Percentiles rank a stretch among this genome's conserved stretches.
Evolutionary conservation across 2,888 invertebrate species (phyloP).

Genomic region (Opisthograptis luteolata): DNA sequence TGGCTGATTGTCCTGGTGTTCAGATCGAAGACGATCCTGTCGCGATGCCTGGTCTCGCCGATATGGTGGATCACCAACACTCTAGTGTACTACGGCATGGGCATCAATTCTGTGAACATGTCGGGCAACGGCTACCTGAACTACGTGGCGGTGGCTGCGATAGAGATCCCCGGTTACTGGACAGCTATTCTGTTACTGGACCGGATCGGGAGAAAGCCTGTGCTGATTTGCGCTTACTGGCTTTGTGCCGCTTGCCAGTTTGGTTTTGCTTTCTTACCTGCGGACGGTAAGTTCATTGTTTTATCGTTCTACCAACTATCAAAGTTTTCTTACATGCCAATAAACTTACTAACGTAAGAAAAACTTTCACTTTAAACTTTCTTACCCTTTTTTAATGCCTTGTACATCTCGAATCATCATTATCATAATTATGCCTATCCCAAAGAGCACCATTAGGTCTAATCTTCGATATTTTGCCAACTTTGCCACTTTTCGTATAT

Average conservation of each 20-base stretch:
- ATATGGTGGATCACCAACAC: constrained; percentile 89
- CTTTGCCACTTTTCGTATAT: no score
- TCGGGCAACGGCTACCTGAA: constrained; percentile 88
- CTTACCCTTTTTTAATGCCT: no score
- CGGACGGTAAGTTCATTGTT: constrained; percentile 62
- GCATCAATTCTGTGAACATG: constrained; percentile 87
- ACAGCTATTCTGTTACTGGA: constrained; percentile 86
- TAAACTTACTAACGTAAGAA: no score
- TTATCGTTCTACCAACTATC: neutral
- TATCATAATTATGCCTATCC: no score
- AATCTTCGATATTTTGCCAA: no score
- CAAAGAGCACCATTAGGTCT: no score
- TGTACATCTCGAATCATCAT: no score
- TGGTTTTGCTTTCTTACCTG: constrained; percentile 84
- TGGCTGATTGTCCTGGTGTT: constrained; percentile 64
- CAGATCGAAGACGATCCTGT: constrained; percentile 57
- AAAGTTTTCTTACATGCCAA: no score
- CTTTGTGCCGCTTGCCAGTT: constrained; percentile 86
- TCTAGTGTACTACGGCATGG: constrained; percentile 89
- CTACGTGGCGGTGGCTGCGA: constrained; percentile 86
- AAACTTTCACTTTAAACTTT: no score
- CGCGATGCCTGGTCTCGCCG: constrained; percentile 68
- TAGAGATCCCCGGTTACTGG: constrained; percentile 90
- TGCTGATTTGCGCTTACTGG: constrained; percentile 85
- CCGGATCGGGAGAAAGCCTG: constrained; percentile 85